Percentiles rank a stretch among this genome's conserved stretches.
Evolutionary conservation across 2,888 invertebrate genomes (phyloP).

Genomic region (Eupithecia exiguata): DNA sequence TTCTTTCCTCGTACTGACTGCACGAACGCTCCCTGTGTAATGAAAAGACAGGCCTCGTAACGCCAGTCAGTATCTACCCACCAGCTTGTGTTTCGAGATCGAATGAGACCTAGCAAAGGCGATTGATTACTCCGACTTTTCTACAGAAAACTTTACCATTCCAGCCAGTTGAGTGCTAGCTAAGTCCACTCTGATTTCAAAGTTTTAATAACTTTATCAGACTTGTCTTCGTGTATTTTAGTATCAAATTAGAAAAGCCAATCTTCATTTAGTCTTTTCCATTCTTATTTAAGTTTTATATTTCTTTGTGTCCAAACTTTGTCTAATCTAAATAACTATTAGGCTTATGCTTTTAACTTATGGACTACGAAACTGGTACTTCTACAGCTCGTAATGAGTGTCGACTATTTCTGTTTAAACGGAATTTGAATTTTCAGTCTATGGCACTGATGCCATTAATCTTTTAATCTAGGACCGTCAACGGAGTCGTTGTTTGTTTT

Average conservation of each 20-base stretch:
- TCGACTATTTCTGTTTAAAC: not conserved
- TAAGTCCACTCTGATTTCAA: not conserved
- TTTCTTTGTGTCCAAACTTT: no score
- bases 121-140: not conserved
- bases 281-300: not conserved
- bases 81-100: not conserved
- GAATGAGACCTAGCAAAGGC: not conserved
- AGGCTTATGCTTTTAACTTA: no score
- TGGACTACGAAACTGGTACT: no score
- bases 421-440: not conserved
- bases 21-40: no score
- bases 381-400: no score
- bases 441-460: slow-evolving; percentile 19
- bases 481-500: not conserved
- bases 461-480: not conserved
- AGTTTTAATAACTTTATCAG: slow-evolving; percentile 5
- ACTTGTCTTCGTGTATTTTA: not conserved
- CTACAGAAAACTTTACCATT: not conserved
- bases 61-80: no score
- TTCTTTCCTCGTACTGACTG: no score
- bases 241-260: not conserved
- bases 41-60: not conserved
- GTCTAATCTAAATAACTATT: no score
- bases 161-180: not conserved
- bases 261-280: not conserved